Evolutionary conservation across 2,888 invertebrate genomes (phyloP), one percentile per base, ranked within the genome.

Genomic region (Diaperis boleti): DNA sequence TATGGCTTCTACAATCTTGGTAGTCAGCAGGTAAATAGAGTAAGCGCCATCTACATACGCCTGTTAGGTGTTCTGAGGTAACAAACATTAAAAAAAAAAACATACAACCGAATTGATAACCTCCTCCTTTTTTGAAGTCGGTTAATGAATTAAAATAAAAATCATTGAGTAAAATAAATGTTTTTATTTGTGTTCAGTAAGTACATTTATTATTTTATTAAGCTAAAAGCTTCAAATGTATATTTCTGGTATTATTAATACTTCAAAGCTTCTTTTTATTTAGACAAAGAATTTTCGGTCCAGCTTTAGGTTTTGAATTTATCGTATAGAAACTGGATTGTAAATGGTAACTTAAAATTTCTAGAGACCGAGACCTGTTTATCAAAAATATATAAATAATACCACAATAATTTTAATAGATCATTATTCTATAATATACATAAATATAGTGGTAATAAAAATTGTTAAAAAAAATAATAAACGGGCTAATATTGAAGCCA

Each of bases 151-250:
- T n/a, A n/a, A n/a, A n/a, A n/a, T n/a, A n/a, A n/a, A n/a, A n/a
- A n/a, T n/a, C n/a, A n/a, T n/a, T n/a, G n/a, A 37, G 39, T 64
- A 45, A 61, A 61, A 61, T 61, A 61, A 61, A 61, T 61, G 55
- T 42, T 8, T 61, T 61, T 61, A 61, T 61, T 60, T 60, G 50
- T 18, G 49, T 52, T 52, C 54, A 54, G 54, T 61, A 61, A 54
- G 54, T 61, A 54, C 45, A 61, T 57, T 56, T 26, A 41, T 37
- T 57, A 26, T 26, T 50, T 47, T 37, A 37, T 39, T 37, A 29
- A 57, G 35, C 45, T 45, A 15, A 37, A 57, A 41, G 41, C 29
- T 49, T 33, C 47, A 47, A 8, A 15, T 47, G 49, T 49, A 20
- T 10, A 26, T 31, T n/a, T 31, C 29, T 26, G 31, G 31, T 47